A percentile compares a stretch with the other conserved stretches of the same genome.
Evolutionary conservation across 2,888 invertebrate species (phyloP).

Genomic region (Hydrotaea cyrtoneurina): DNA sequence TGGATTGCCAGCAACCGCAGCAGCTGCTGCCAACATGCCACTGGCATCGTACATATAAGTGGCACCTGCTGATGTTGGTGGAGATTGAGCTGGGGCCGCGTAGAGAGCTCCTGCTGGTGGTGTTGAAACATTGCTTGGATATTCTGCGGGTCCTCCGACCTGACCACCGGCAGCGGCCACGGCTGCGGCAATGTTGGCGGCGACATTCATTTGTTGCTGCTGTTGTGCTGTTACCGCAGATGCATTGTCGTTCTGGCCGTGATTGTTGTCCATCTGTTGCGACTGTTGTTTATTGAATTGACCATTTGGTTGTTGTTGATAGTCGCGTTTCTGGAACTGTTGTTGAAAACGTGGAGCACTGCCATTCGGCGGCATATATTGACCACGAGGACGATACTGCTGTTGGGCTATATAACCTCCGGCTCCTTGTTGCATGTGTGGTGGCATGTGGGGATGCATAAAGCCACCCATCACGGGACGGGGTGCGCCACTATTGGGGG

Average conservation of each 20-base stretch:
- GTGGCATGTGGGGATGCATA: slow-evolving; percentile 68
- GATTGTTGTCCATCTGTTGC: slow-evolving; percentile 41
- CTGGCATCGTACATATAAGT: slow-evolving; percentile 79
- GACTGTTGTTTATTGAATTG: slow-evolving; percentile 69
- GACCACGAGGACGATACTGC: slow-evolving; percentile 76
- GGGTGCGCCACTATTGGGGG: slow-evolving; percentile 73
- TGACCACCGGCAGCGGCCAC: slow-evolving; percentile 73
- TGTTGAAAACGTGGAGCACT: slow-evolving; percentile 75
- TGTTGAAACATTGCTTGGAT: slow-evolving; percentile 74
- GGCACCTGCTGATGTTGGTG: slow-evolving; percentile 75
- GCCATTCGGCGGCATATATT: slow-evolving; percentile 75
- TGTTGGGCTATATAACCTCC: slow-evolving; percentile 70
- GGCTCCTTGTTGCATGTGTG: slow-evolving; percentile 74
- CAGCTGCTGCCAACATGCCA: slow-evolving; percentile 77
- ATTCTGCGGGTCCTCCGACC: slow-evolving; percentile 71
- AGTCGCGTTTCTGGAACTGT: slow-evolving; percentile 78
- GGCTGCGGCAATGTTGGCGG: slow-evolving; percentile 73
- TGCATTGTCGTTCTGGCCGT: slow-evolving; percentile 63
- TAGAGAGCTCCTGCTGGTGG: slow-evolving; percentile 73
- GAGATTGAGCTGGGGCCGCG: slow-evolving; percentile 79
- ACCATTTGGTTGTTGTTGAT: slow-evolving; percentile 72
- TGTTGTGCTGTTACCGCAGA: slow-evolving; percentile 66
- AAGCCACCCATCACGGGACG: slow-evolving; percentile 78
- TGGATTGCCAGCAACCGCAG: slow-evolving; percentile 77
- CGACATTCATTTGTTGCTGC: slow-evolving; percentile 71